Evolutionary conservation across 1,140 invertebrate genomes (phyloP).

Genomic region (Lordiphosa mommai): DNA sequence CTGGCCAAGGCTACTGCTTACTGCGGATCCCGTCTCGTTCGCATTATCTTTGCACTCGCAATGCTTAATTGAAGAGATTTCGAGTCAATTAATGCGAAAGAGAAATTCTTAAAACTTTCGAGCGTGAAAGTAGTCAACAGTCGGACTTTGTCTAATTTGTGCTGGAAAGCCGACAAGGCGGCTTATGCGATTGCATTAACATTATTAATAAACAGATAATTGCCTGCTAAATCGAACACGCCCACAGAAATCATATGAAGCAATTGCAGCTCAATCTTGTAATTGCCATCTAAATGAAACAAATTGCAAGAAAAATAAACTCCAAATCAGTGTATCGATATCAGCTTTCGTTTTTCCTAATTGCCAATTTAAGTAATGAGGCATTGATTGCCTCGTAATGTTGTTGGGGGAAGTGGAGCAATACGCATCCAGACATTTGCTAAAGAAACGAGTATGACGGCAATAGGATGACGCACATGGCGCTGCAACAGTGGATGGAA

Average conservation of each 20-base stretch:
- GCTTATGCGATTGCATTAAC: slow-evolving; percentile 38
- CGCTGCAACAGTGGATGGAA: neutral
- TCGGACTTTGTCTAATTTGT: slow-evolving; percentile 48
- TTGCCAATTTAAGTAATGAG: slow-evolving; percentile 58
- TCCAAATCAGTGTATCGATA: slow-evolving; percentile 29
- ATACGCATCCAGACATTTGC: slow-evolving; percentile 25
- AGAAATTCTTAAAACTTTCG: slow-evolving; percentile 73
- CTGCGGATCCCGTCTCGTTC: slow-evolving; percentile 20
- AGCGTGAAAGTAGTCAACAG: slow-evolving; percentile 53
- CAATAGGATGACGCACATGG: neutral
- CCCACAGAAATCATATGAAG: slow-evolving; percentile 20
- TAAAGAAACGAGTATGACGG: neutral
- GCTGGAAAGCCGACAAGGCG: slow-evolving; percentile 33
- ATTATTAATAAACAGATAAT: slow-evolving; percentile 39
- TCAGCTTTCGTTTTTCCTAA: slow-evolving; percentile 30
- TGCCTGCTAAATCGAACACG: slow-evolving; percentile 44
- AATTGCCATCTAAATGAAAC: slow-evolving; percentile 54
- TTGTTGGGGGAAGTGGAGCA: slow-evolving; percentile 38
- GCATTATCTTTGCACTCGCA: slow-evolving; percentile 33
- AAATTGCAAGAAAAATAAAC: slow-evolving; percentile 32
- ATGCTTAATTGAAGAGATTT: slow-evolving; percentile 70
- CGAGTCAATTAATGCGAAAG: slow-evolving; percentile 72
- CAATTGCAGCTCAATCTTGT: slow-evolving; percentile 29
- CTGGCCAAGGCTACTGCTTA: slow-evolving; percentile 25
- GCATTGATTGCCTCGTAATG: slow-evolving; percentile 40